Evolutionary conservation across 2,797 vertebrate genomes (phyloP), one percentile per base, ranked within the genome.

Genomic region (Chelidonichthys spinosus): DNA sequence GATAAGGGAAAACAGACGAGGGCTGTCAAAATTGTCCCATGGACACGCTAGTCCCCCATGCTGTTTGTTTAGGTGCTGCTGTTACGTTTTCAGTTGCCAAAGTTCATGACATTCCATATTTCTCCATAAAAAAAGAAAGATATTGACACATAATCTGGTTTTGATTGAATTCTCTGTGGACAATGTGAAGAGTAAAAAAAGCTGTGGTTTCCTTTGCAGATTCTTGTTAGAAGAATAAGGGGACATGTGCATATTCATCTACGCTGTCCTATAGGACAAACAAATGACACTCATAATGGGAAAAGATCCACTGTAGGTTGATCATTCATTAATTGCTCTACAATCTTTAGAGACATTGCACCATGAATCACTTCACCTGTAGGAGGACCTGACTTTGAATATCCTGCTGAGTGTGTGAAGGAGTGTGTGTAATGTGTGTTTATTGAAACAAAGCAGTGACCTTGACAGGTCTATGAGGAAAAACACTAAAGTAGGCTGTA

Each of bases 151-250:
- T 11, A 59, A 42, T 58, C 25, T n/a, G 25, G 4, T 17, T 49
- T 68, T 11, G 61, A 66, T 10, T 75, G 36, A 43, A 75, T 61
- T 54, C 1, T 59, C 3, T 49, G 7, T 25, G 32, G 11, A 65
- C 14, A 52, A n/a, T 10, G 62, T 3, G 7, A 14, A 59, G 60
- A 6, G 8, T 46, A 17, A 9, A 47, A 18, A 8, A 36, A n/a
- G 44, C 3, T 1, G 0, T 14, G 4, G 1, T 6, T 56, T 32
- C 43, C 25, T 58, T 17, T 49, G 43, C 32, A 25, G 54, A 17
- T 8, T 65, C 17, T 37, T 33, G 63, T 50, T 72, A 56, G 56
- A 56, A 5, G 9, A 43, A 25, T 7, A 54, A 56, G 37, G 14
- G 17, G 5, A 13, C 5, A 17, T 7, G 37, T 42, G n/a, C 4